These are phyloP conservation scores for Leptobrachium leishanense DNA, from an alignment of 2,113 vertebrate species.

Conservation along the genomic window DNA sequence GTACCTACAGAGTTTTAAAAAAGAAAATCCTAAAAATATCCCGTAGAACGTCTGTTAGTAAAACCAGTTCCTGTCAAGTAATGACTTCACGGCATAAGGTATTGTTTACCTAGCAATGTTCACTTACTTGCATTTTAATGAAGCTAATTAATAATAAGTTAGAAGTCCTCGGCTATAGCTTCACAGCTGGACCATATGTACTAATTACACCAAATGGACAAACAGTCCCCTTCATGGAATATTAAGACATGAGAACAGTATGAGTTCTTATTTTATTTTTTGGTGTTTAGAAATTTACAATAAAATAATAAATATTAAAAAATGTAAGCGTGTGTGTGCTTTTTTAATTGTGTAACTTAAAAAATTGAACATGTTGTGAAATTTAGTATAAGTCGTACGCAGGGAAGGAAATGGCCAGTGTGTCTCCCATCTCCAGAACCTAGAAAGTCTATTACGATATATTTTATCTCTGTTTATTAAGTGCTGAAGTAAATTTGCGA, in stretches of 20 bases:
- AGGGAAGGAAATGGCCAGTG: no score
- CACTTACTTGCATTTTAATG: slow-evolving; percentile 83
- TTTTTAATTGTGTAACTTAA: no score
- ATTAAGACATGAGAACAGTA: slow-evolving; percentile 28
- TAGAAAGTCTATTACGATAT: no score
- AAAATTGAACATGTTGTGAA: no score
- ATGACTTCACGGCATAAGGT: slow-evolving; percentile 79
- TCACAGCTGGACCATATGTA: slow-evolving; percentile 86
- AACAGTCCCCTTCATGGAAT: slow-evolving; percentile 28
- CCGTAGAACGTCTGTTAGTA: slow-evolving; percentile 70
- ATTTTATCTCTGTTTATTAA: no score
- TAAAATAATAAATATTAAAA: no score
- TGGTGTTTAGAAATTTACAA: no score
- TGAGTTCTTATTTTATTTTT: background rate
- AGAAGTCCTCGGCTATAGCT: slow-evolving; percentile 74
- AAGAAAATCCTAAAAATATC: slow-evolving; percentile 62
- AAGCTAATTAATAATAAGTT: slow-evolving; percentile 84
- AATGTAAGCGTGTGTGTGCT: no score
- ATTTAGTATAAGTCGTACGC: no score
- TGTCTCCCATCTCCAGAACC: no score
- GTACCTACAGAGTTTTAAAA: slow-evolving; percentile 66
- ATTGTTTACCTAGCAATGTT: slow-evolving; percentile 78
- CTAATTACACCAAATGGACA: slow-evolving; percentile 70
- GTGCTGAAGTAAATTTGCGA: no score
- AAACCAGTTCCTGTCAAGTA: slow-evolving; percentile 73